A percentile compares a stretch with the other conserved stretches of the same genome.
These are phyloP conservation scores for Caenorhabditis sp. DNA, from an alignment of 2,888 invertebrate species.

Conservation along the genomic window DNA sequence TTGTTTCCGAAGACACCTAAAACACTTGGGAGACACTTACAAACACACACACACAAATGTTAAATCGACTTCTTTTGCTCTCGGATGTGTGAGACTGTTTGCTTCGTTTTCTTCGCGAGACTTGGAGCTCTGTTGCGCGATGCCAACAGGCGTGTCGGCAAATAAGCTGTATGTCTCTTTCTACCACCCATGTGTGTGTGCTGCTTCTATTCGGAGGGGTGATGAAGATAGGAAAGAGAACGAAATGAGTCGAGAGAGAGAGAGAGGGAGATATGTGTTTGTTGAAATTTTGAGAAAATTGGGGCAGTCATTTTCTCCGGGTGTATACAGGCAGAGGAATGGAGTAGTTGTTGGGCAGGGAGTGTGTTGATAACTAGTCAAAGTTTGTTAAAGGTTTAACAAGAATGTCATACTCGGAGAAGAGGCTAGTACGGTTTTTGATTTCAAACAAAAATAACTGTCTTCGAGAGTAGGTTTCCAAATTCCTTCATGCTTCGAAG, in stretches of 20 bases:
- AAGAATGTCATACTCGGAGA: neutral
- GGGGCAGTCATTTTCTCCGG: conserved; percentile 26
- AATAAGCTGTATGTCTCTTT: conserved; percentile 46
- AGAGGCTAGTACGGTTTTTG: conserved; percentile 10
- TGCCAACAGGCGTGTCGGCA: conserved; percentile 59
- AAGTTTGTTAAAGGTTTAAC: conserved; percentile 38
- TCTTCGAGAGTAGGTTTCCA: neutral
- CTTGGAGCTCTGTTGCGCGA: conserved; percentile 40
- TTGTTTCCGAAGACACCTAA: conserved; percentile 14
- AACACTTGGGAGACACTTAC: conserved; percentile 36
- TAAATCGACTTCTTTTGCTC: conserved; percentile 47
- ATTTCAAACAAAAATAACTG: conserved; percentile 8
- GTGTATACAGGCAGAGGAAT: conserved; percentile 15
- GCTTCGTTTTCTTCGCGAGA: conserved; percentile 36
- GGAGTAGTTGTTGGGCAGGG: neutral
- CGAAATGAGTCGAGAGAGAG: conserved; percentile 39
- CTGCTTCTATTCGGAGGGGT: neutral
- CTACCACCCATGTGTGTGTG: conserved; percentile 14
- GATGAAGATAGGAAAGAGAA: conserved; percentile 19
- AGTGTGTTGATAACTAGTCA: conserved; percentile 21
- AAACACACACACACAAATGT: conserved; percentile 46
- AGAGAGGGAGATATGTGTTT: conserved; percentile 38
- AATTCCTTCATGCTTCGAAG: neutral
- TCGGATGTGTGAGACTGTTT: conserved; percentile 57
- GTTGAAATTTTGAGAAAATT: conserved; percentile 47